Percentiles rank a stretch among this genome's conserved stretches.
Evolutionary conservation across 1,140 invertebrate genomes (phyloP).

Genomic region (Gonatopus flavifemur): DNA sequence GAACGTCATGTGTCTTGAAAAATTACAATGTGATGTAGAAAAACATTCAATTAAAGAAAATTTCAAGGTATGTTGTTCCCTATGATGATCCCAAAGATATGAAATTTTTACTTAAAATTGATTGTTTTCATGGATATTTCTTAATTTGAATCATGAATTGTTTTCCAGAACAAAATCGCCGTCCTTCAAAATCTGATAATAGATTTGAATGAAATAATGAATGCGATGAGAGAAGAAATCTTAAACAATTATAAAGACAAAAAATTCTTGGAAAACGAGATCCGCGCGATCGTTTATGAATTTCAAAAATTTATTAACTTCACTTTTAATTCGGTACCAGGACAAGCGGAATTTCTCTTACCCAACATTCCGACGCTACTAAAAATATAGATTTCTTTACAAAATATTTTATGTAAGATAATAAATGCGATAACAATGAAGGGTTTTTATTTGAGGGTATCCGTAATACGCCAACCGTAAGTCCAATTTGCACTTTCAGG

Average conservation of each 20-base stretch:
- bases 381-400: conserved; percentile 7
- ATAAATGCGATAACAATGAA: conserved; percentile 9
- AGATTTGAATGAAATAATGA: conserved; percentile 24
- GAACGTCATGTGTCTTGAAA: conserved; percentile 49
- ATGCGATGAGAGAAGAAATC: conserved; percentile 14
- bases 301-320: conserved; percentile 59
- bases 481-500: conserved; percentile 44
- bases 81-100: background rate
- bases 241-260: conserved; percentile 21
- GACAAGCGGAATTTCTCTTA: conserved; percentile 54
- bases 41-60: conserved; percentile 33
- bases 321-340: conserved; percentile 45
- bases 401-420: background rate
- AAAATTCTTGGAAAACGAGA: conserved; percentile 32
- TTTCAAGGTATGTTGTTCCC: conserved; percentile 31
- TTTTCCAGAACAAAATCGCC: conserved; percentile 29
- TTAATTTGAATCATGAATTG: conserved; percentile 7
- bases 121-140: background rate
- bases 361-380: no score
- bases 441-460: conserved; percentile 30
- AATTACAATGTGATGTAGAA: conserved; percentile 40
- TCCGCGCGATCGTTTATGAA: conserved; percentile 45
- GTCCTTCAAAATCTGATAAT: conserved; percentile 26
- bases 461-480: conserved; percentile 44
- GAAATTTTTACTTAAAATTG: background rate